A percentile compares a stretch with the other conserved stretches of the same genome.
These are phyloP conservation scores for Romanogobio albipinnatus DNA, from an alignment of 2,113 vertebrate genomes.

Conservation along the genomic window DNA sequence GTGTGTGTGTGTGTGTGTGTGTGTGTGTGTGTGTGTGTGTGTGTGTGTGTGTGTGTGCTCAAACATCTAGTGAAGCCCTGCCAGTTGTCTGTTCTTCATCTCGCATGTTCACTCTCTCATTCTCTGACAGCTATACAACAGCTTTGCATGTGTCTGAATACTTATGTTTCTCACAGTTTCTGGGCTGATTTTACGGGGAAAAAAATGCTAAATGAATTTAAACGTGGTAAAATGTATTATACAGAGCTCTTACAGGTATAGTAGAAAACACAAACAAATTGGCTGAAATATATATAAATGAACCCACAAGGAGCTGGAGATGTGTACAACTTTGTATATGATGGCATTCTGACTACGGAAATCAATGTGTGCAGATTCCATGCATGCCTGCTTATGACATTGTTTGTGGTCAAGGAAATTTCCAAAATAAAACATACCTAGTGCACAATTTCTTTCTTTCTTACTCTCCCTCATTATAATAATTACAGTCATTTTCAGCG, in stretches of 20 bases:
- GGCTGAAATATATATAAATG: background rate
- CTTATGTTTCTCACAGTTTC: background rate
- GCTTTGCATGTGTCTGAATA: background rate
- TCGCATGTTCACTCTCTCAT: background rate
- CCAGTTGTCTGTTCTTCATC: constrained; percentile 5
- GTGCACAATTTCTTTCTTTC: background rate
- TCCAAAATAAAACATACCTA: background rate
- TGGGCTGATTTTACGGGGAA: no score
- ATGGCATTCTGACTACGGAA: background rate
- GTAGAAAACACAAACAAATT: background rate
- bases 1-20: background rate
- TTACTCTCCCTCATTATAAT: background rate
- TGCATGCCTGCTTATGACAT: background rate
- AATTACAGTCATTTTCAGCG: constrained; percentile 39
- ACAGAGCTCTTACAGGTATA: background rate
- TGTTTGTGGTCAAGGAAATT: constrained; percentile 11
- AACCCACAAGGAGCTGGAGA: background rate
- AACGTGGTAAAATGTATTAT: background rate
- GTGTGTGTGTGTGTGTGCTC: background rate
- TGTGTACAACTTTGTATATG: background rate
- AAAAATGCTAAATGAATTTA: background rate
- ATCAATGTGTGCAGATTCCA: background rate
- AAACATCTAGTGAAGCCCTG: background rate
- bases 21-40: background rate
- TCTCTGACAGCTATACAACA: background rate